phyloP scores from a whole-genome alignment of 2,888 invertebrate genomes.

The Mythimna vitellina region DNA sequence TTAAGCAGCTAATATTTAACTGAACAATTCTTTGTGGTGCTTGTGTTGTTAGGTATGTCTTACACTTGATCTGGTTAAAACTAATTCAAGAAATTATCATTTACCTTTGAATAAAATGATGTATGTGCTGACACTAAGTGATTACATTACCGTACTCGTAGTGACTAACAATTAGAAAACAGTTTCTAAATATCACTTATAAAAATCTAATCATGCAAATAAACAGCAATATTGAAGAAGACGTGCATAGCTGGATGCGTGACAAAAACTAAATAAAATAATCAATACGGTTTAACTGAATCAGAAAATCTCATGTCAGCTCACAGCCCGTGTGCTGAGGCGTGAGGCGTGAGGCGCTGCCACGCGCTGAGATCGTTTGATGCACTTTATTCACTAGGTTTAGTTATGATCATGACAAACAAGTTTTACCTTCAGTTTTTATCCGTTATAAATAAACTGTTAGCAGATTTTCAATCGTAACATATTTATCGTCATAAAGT shows the following conservation, averaged over 20 bases:
- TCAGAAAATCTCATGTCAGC: conserved; percentile 77
- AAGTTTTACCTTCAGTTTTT: conserved; percentile 83
- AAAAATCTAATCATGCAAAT: conserved; percentile 87
- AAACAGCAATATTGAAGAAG: conserved; percentile 88
- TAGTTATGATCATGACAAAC: conserved; percentile 85
- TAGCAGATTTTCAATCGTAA: conserved; percentile 84
- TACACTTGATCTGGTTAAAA: conserved; percentile 85
- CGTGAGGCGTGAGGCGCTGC: conserved; percentile 36
- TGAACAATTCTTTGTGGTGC: conserved; percentile 66
- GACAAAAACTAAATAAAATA: conserved; percentile 86
- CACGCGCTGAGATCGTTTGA: conserved; percentile 76
- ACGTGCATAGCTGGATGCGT: conserved; percentile 91
- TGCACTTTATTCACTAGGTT: conserved; percentile 80
- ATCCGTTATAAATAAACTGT: conserved; percentile 86
- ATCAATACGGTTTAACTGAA: conserved; percentile 78
- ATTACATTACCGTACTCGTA: conserved; percentile 82
- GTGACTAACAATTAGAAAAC: conserved; percentile 87
- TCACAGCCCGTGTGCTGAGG: conserved; percentile 62
- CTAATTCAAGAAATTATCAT: conserved; percentile 75
- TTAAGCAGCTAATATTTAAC: conserved; percentile 77
- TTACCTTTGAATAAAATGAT: conserved; percentile 87
- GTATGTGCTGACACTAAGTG: conserved; percentile 89
- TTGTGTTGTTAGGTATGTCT: conserved; percentile 75
- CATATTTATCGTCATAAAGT: conserved; percentile 76
- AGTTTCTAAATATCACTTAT: conserved; percentile 74